phyloP scores from a whole-genome alignment of 2,888 invertebrate species.

The Smittia sp. region DNA sequence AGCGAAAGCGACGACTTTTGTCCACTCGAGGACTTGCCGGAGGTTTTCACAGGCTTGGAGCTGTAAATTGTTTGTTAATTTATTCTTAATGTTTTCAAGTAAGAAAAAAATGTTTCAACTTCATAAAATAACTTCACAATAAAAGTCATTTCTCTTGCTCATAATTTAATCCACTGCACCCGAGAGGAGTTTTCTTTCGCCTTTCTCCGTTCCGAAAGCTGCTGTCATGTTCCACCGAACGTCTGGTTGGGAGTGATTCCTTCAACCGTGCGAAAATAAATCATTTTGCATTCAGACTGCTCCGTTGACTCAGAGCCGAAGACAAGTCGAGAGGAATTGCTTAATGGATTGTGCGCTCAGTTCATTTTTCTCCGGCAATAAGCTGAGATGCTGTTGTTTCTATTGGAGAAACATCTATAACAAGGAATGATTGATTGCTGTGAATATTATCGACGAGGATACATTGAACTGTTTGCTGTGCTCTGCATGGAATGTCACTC shows the following conservation, averaged over 20 bases:
- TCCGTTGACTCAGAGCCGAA: background rate
- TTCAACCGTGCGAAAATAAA: constrained; percentile 29
- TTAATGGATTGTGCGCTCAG: constrained; percentile 35
- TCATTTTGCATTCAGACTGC: constrained; percentile 33
- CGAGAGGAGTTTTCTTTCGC: no score
- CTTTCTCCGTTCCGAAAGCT: no score
- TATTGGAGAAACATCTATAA: constrained; percentile 2
- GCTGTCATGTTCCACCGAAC: background rate
- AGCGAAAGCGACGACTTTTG: background rate
- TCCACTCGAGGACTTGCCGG: no score
- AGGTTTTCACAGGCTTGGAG: no score
- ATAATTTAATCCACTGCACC: no score
- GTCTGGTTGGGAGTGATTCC: background rate
- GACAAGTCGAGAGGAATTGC: constrained; percentile 23
- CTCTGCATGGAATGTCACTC: no score
- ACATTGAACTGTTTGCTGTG: background rate
- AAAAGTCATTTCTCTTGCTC: no score
- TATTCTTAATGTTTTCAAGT: no score
- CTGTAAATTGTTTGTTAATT: no score
- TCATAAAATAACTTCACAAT: no score
- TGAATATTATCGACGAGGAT: background rate
- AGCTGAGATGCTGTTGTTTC: background rate
- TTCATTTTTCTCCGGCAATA: constrained; percentile 17
- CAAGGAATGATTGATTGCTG: constrained; percentile 24
- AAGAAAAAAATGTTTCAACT: background rate